Percentiles rank a stretch among this genome's conserved stretches.
These are phyloP conservation scores for Bombus superbus DNA, from an alignment of 1,140 invertebrate genomes.

Conservation along the genomic window DNA sequence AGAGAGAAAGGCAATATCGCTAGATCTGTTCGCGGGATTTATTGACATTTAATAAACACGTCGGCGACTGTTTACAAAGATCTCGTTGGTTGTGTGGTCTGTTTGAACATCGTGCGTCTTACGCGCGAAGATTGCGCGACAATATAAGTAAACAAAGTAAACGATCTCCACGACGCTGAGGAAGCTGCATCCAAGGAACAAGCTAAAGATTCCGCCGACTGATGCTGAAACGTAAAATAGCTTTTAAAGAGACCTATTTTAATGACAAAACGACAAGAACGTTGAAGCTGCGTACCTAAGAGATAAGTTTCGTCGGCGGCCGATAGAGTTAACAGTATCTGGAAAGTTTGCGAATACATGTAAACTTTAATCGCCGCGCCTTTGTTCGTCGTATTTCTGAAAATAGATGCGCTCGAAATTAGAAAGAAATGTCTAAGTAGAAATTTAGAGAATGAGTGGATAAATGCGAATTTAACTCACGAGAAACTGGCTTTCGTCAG, in stretches of 20 bases:
- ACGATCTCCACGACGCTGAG: slow-evolving; percentile 59
- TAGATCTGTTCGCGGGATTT: neutral
- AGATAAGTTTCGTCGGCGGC: slow-evolving; percentile 50
- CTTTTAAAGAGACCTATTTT: no score
- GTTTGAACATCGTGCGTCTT: neutral
- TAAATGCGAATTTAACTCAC: neutral
- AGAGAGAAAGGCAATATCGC: neutral
- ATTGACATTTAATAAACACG: neutral
- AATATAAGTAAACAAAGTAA: slow-evolving; percentile 43
- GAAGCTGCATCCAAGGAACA: slow-evolving; percentile 66
- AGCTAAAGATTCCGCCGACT: slow-evolving; percentile 63
- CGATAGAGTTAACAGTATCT: slow-evolving; percentile 6
- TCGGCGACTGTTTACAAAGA: neutral
- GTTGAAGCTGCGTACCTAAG: slow-evolving; percentile 35
- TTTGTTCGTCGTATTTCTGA: neutral
- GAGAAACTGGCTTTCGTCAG: neutral
- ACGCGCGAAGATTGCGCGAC: neutral
- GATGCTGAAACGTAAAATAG: slow-evolving; percentile 50
- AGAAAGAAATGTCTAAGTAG: neutral
- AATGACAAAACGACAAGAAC: no score
- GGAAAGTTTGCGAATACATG: slow-evolving; percentile 21
- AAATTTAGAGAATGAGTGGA: no score
- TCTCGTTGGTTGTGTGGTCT: neutral
- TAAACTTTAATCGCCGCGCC: slow-evolving; percentile 38
- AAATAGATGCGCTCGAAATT: no score